These are phyloP conservation scores for Laothoe populi DNA, from an alignment of 2,888 invertebrate genomes.

Conservation along the genomic window DNA sequence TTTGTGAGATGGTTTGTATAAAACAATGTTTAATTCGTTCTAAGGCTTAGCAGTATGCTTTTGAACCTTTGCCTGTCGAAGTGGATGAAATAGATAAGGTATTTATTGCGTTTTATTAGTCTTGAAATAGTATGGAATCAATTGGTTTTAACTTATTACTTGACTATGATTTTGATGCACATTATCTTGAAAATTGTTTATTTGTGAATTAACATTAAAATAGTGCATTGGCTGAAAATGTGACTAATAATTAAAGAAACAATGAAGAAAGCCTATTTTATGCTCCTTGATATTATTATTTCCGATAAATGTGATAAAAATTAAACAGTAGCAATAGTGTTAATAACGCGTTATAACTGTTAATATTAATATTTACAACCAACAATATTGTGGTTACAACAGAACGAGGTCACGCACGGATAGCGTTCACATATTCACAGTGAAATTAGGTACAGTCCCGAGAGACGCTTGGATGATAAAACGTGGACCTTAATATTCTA, in stretches of 20 bases:
- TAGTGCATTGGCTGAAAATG: too few species aligned
- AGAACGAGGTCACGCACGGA: slow-evolving; percentile 20
- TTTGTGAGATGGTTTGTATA: background rate
- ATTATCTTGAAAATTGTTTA: too few species aligned
- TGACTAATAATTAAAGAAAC: background rate
- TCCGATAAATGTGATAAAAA: background rate
- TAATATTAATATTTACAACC: slow-evolving; percentile 18
- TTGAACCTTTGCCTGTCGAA: too few species aligned
- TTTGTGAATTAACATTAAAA: too few species aligned
- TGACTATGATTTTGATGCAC: too few species aligned
- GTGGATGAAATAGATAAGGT: too few species aligned
- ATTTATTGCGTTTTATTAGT: too few species aligned
- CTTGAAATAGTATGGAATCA: too few species aligned
- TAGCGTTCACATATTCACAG: slow-evolving; percentile 10
- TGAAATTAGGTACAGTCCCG: slow-evolving; percentile 7
- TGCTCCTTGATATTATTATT: background rate
- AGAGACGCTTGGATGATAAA: background rate
- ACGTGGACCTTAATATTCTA: background rate
- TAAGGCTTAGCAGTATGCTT: too few species aligned
- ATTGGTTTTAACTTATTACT: too few species aligned
- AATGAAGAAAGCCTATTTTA: background rate
- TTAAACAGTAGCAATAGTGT: background rate
- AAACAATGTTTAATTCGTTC: background rate
- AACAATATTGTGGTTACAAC: slow-evolving; percentile 16
- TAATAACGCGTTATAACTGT: slow-evolving; percentile 5